Percentiles rank a stretch among this genome's conserved stretches.
Evolutionary conservation across 1,140 invertebrate genomes (phyloP).

Genomic region (Ips typographus): DNA sequence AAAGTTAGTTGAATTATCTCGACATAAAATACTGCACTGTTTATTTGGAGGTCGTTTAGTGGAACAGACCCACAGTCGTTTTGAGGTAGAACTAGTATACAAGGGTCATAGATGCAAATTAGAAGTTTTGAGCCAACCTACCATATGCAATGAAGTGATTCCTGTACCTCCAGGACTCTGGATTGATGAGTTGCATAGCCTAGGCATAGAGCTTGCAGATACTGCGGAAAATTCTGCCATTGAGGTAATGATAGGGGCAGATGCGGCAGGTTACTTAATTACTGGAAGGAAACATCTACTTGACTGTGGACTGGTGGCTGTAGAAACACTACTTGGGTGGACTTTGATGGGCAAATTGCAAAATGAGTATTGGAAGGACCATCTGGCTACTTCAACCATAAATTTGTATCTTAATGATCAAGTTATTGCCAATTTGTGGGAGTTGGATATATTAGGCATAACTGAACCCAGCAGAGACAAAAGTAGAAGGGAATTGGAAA

Average conservation of each 20-base stretch:
- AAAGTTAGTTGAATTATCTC: too few relatives aligned
- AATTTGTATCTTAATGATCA: conserved; percentile 17
- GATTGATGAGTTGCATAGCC: conserved; percentile 15
- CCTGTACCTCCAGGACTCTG: conserved; percentile 8
- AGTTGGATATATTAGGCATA: conserved; percentile 28
- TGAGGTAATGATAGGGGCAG: conserved; percentile 41
- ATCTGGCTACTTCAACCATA: conserved; percentile 10
- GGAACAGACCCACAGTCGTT: conserved; percentile 4
- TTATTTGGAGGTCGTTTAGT: conserved; percentile 1
- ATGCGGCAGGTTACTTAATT: conserved; percentile 45
- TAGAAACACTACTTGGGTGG: conserved; percentile 48
- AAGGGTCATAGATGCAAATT: conserved; percentile 11
- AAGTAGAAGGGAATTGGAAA: conserved; percentile 13
- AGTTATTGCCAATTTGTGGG: conserved; percentile 24
- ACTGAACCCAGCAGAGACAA: conserved; percentile 19
- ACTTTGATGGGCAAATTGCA: conserved; percentile 38
- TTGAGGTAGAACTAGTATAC: conserved; percentile 2
- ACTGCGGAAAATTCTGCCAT: conserved; percentile 24
- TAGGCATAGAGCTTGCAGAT: conserved; percentile 26
- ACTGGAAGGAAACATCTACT: conserved; percentile 13
- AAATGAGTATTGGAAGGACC: not conserved
- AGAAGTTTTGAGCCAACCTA: conserved; percentile 25
- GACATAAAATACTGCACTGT: conserved; percentile 1
- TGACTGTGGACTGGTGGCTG: conserved; percentile 42
- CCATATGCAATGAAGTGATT: conserved; percentile 18